Conservation (phyloP, 2,888 invertebrate species). For the Hololepta plana region DNA sequence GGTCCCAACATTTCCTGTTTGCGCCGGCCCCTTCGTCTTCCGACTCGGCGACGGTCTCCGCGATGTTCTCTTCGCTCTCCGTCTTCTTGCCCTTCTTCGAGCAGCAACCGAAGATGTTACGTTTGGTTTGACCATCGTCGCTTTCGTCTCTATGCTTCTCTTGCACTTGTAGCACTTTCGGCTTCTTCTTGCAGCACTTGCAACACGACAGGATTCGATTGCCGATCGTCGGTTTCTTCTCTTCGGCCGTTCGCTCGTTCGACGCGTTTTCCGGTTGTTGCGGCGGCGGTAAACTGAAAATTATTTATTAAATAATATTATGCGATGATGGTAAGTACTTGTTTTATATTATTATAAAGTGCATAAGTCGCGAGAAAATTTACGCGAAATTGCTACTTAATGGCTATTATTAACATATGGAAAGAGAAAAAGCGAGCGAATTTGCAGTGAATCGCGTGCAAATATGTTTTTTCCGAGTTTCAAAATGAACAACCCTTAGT, state of each 20-base stretch:
- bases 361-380: too few species aligned
- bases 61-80: slow-evolving; percentile 10
- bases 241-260: slow-evolving; percentile 3
- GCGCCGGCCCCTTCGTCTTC: slow-evolving; percentile 22
- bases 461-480: too few species aligned
- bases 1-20: slow-evolving; percentile 18
- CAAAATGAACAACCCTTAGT: too few species aligned
- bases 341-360: background rate
- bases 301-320: slow-evolving; percentile 11
- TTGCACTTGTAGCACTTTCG: slow-evolving; percentile 10
- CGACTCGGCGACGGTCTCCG: slow-evolving; percentile 19
- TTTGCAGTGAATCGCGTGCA: too few species aligned
- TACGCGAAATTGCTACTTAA: too few species aligned
- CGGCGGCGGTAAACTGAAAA: slow-evolving; percentile 12
- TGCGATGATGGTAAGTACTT: too few species aligned
- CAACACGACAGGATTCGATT: too few species aligned
- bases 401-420: background rate
- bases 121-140: too few species aligned
- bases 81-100: slow-evolving; percentile 28
- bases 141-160: slow-evolving; percentile 12
- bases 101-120: too few species aligned
- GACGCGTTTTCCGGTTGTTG: slow-evolving; percentile 10
- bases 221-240: slow-evolving; percentile 13
- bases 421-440: background rate
- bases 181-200: slow-evolving; percentile 26